phyloP scores from a whole-genome alignment of 1,140 invertebrate genomes.

The Panonychus citri region DNA sequence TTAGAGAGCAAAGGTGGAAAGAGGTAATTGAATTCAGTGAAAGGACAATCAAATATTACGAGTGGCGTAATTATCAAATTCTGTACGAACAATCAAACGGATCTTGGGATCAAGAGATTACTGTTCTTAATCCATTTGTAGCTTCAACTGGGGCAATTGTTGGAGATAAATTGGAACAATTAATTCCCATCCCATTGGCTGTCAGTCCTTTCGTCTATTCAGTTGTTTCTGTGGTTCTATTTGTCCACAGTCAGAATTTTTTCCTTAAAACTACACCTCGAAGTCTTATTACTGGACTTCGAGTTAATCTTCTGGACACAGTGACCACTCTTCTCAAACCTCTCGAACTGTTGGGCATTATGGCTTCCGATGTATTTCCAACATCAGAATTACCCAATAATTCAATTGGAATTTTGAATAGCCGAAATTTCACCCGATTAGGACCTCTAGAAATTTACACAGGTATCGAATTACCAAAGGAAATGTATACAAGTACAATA shows the following conservation, averaged over 20 bases:
- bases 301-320: background rate
- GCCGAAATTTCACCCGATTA: conserved; percentile 7
- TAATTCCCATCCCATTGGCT: background rate
- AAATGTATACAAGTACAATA: conserved; percentile 18
- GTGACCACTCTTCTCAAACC: background rate
- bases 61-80: conserved; percentile 2
- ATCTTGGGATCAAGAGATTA: conserved; percentile 6
- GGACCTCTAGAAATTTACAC: conserved; percentile 11
- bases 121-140: conserved; percentile 7
- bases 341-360: background rate
- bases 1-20: background rate
- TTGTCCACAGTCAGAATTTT: background rate
- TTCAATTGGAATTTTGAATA: conserved; percentile 9
- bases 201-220: background rate
- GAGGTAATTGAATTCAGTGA: conserved; percentile 2
- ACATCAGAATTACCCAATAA: conserved; percentile 7
- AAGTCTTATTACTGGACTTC: background rate
- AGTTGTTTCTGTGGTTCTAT: background rate
- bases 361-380: conserved; percentile 3
- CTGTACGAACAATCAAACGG: background rate
- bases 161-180: background rate
- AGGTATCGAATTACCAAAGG: conserved; percentile 5
- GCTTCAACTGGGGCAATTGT: background rate
- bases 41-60: conserved; percentile 8
- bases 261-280: background rate